A percentile compares a stretch with the other conserved stretches of the same genome.
These are phyloP conservation scores for Aphaenogaster rudis DNA, from an alignment of 1,140 invertebrate species.

Conservation along the genomic window DNA sequence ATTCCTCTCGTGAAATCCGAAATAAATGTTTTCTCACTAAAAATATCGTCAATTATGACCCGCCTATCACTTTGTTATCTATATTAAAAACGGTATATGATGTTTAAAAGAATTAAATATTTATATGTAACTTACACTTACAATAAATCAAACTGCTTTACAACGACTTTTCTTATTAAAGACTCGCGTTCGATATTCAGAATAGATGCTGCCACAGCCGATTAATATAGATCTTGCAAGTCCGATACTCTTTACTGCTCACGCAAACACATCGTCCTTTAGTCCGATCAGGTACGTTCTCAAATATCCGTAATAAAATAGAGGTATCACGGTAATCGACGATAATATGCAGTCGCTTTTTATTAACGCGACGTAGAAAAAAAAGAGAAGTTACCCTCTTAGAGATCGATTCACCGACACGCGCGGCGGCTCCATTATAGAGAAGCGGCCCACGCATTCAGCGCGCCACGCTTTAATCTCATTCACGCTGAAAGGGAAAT, in stretches of 20 bases:
- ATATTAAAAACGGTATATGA: background rate
- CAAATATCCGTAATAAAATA: slow-evolving; percentile 44
- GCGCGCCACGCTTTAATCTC: slow-evolving; percentile 63
- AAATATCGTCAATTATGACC: background rate
- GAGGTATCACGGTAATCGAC: slow-evolving; percentile 37
- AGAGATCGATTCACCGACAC: slow-evolving; percentile 59
- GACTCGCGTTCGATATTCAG: slow-evolving; percentile 26
- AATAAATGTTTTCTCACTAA: background rate
- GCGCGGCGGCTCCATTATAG: slow-evolving; percentile 69
- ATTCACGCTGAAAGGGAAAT: slow-evolving; percentile 73
- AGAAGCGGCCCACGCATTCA: slow-evolving; percentile 67
- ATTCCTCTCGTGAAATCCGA: background rate
- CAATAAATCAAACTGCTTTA: background rate
- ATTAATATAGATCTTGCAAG: slow-evolving; percentile 55
- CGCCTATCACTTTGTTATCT: too few relatives aligned
- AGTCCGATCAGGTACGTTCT: slow-evolving; percentile 16
- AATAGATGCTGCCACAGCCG: slow-evolving; percentile 6
- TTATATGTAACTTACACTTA: background rate
- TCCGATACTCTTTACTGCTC: slow-evolving; percentile 48
- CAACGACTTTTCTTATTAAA: slow-evolving; percentile 30
- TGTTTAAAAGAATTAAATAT: background rate
- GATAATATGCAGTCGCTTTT: slow-evolving; percentile 32
- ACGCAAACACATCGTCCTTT: slow-evolving; percentile 28
- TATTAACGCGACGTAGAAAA: slow-evolving; percentile 46
- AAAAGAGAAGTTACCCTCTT: slow-evolving; percentile 45